Conservation (phyloP, 2,888 invertebrate species). For the Vanessa cardui region DNA sequence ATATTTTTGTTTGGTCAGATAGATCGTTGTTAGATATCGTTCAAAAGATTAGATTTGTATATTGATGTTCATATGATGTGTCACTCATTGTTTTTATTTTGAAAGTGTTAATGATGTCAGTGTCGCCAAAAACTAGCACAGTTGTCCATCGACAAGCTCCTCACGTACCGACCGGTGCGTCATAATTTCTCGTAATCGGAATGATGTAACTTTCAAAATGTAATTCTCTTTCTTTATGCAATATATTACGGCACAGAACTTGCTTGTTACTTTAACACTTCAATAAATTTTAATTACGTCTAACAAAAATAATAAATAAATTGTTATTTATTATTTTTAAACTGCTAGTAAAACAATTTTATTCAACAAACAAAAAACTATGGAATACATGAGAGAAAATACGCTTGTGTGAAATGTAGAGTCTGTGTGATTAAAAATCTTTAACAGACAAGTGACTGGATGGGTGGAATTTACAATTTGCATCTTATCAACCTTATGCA, state of each 20-base stretch:
- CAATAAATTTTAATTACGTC: slow-evolving; percentile 1
- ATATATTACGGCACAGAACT: slow-evolving; percentile 53
- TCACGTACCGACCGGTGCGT: slow-evolving; percentile 64
- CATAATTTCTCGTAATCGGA: slow-evolving; percentile 63
- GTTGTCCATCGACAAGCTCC: slow-evolving; percentile 57
- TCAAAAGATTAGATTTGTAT: not conserved
- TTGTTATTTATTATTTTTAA: not conserved
- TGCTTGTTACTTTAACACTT: slow-evolving; percentile 9
- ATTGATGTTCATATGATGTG: slow-evolving; percentile 45
- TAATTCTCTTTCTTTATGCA: slow-evolving; percentile 52
- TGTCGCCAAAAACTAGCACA: slow-evolving; percentile 70
- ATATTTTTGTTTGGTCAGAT: not conserved
- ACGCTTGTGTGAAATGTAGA: not conserved
- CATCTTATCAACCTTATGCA: not conserved
- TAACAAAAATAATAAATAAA: no score
- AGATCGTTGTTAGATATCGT: not conserved
- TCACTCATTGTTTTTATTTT: slow-evolving; percentile 68
- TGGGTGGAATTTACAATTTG: not conserved
- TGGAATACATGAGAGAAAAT: not conserved
- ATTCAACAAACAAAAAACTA: not conserved
- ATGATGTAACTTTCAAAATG: slow-evolving; percentile 68
- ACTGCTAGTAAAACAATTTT: not conserved
- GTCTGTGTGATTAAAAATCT: not conserved
- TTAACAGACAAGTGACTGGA: not conserved
- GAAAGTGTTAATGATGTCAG: slow-evolving; percentile 72